Conservation (phyloP, 2,113 vertebrate genomes). For the Orthochromis malagaraziensis region DNA sequence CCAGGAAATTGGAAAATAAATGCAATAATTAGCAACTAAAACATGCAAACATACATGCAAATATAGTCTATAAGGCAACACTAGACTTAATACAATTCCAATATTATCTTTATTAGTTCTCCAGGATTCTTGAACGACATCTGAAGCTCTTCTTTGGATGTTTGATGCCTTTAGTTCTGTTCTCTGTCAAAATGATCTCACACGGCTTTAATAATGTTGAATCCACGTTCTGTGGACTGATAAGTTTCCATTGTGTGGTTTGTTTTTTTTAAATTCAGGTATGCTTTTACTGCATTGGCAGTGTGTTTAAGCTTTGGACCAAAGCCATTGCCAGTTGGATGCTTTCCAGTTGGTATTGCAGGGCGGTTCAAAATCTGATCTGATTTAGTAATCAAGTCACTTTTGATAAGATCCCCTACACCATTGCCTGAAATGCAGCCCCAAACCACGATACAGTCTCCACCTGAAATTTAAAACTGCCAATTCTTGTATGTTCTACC, state of each 20-base stretch:
- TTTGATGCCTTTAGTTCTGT: background rate
- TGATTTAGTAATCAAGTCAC: background rate
- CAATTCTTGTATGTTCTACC: background rate
- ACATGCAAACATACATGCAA: background rate
- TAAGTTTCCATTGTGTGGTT: background rate
- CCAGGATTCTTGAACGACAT: background rate
- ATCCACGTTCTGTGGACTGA: background rate
- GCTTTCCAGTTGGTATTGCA: background rate
- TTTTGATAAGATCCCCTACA: background rate
- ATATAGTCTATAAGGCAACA: background rate
- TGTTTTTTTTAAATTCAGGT: rapidly evolving
- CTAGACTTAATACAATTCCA: background rate
- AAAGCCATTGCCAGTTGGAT: background rate
- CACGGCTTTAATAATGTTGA: background rate
- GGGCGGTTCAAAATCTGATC: background rate
- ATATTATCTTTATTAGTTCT: background rate
- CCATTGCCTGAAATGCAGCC: background rate
- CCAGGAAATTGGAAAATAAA: background rate
- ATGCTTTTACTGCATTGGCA: background rate
- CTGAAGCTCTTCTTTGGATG: background rate
- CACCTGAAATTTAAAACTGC: background rate
- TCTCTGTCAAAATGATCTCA: background rate
- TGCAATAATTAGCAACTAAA: background rate
- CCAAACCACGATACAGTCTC: background rate
- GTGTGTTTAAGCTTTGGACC: background rate